Conservation (phyloP, 1,140 invertebrate species). For the Brachionus rubens region DNA sequence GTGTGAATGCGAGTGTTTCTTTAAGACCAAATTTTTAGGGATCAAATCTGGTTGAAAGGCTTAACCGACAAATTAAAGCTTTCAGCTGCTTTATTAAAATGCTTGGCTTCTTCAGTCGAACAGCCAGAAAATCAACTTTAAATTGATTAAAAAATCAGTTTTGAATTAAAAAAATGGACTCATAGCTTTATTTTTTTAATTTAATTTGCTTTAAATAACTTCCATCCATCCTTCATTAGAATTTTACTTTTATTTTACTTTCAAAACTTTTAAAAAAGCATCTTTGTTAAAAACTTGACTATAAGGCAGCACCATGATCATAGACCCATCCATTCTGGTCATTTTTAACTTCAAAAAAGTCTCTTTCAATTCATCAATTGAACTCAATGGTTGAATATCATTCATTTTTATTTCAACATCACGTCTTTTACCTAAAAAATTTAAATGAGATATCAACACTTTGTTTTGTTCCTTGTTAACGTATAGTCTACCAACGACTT, state of each 20-base stretch:
- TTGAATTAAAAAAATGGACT: too few relatives aligned
- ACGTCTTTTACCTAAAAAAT: conserved; percentile 41
- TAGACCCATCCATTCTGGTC: neutral
- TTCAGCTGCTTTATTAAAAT: too few relatives aligned
- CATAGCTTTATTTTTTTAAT: too few relatives aligned
- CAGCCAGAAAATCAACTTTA: too few relatives aligned
- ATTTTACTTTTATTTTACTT: neutral
- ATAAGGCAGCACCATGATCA: conserved; percentile 22
- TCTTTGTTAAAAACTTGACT: conserved; percentile 27
- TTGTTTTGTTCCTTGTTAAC: neutral
- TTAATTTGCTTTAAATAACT: too few relatives aligned
- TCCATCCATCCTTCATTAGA: too few relatives aligned
- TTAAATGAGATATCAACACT: conserved; percentile 40
- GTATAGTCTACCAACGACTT: conserved; percentile 26
- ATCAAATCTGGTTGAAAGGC: too few relatives aligned
- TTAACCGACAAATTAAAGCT: too few relatives aligned
- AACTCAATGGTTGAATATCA: neutral
- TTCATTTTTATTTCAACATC: neutral
- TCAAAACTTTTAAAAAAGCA: conserved; percentile 16
- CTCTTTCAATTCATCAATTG: neutral
- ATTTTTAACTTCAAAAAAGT: conserved; percentile 28
- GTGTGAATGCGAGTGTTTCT: too few relatives aligned
- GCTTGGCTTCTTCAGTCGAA: too few relatives aligned
- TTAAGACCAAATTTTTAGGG: too few relatives aligned
- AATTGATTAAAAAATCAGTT: too few relatives aligned